Percentiles rank a stretch among this genome's conserved stretches.
These are phyloP conservation scores for Hormiphora californensis DNA, from an alignment of 37 sponge, comb jelly and placozoan species.

Conservation along the genomic window DNA sequence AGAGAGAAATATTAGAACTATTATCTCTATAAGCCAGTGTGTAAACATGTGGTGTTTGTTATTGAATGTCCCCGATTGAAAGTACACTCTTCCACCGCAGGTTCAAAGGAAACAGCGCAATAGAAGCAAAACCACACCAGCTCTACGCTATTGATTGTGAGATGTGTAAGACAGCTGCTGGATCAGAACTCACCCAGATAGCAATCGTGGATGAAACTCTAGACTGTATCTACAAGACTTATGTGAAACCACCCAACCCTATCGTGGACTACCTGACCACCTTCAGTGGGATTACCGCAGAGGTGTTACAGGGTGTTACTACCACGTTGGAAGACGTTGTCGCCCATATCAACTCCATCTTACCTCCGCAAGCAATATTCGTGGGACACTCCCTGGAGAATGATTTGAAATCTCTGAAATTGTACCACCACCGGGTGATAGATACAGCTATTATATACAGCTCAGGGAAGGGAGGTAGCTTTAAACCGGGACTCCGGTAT, in stretches of 20 bases:
- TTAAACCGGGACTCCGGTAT: constrained; percentile 68
- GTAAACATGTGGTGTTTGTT: too few species aligned
- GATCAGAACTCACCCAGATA: constrained; percentile 70
- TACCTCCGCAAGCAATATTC: constrained; percentile 71
- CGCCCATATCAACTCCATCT: constrained; percentile 55
- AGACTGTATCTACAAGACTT: constrained; percentile 73
- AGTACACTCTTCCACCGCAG: too few species aligned
- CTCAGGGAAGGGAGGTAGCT: background rate
- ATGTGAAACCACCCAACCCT: constrained; percentile 70
- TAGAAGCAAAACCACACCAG: background rate
- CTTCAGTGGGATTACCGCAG: constrained; percentile 85
- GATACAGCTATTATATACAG: constrained; percentile 52
- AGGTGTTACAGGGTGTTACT: constrained; percentile 66
- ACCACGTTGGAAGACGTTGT: constrained; percentile 76
- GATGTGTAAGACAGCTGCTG: constrained; percentile 60
- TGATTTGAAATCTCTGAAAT: constrained; percentile 79
- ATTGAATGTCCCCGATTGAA: too few species aligned
- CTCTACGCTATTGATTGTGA: constrained; percentile 50
- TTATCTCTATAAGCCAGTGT: too few species aligned
- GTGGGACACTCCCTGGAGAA: constrained; percentile 97
- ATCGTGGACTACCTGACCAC: constrained; percentile 77
- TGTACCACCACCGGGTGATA: constrained; percentile 50
- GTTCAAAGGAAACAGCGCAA: constrained; percentile 24
- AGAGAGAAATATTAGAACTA: too few species aligned
- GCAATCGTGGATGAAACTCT: constrained; percentile 76